A percentile compares a stretch with the other conserved stretches of the same genome.
Evolutionary conservation across 2,888 invertebrate genomes (phyloP).

Genomic region (Mylabris sibirica): DNA sequence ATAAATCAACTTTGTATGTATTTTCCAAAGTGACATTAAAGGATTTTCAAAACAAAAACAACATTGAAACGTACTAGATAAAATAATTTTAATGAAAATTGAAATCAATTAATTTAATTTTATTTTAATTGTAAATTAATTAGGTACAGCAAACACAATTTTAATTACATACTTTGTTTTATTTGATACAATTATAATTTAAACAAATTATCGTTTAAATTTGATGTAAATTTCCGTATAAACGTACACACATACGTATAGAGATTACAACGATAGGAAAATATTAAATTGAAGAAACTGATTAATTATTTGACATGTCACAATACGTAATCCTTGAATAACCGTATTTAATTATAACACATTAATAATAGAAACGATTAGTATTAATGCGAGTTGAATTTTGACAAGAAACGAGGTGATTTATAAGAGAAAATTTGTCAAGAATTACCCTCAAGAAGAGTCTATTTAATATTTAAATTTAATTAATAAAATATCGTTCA

Average conservation of each 20-base stretch:
- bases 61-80: background rate
- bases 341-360: slow-evolving; percentile 30
- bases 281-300: slow-evolving; percentile 23
- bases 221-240: background rate
- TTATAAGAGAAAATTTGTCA: slow-evolving; percentile 8
- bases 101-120: slow-evolving; percentile 7
- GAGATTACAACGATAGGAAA: background rate
- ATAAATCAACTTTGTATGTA: slow-evolving; percentile 11
- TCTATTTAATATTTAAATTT: background rate
- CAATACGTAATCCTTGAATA: slow-evolving; percentile 33
- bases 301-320: slow-evolving; percentile 32
- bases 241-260: background rate
- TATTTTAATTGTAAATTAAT: background rate
- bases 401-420: slow-evolving; percentile 21
- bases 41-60: slow-evolving; percentile 11
- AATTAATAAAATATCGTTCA: background rate
- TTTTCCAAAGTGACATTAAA: slow-evolving; percentile 3
- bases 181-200: background rate
- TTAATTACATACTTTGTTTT: background rate
- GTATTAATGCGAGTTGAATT: slow-evolving; percentile 27
- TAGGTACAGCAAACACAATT: background rate
- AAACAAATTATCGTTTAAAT: background rate
- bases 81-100: slow-evolving; percentile 10
- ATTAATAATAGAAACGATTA: slow-evolving; percentile 30
- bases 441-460: background rate